These are phyloP conservation scores for Acleris literana DNA, from an alignment of 2,888 invertebrate species.

Conservation along the genomic window DNA sequence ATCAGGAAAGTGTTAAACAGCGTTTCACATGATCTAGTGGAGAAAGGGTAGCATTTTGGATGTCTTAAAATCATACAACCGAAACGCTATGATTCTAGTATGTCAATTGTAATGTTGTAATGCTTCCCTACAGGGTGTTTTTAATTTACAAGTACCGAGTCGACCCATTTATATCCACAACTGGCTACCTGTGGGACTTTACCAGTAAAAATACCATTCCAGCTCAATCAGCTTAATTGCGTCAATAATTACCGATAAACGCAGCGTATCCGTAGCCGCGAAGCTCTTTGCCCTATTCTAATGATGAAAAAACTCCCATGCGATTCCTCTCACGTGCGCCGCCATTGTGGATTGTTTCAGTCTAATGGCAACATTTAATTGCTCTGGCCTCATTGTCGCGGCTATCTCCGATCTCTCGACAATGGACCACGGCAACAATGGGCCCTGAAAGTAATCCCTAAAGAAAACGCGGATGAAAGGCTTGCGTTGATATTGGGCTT, in stretches of 20 bases:
- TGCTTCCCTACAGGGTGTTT: no score
- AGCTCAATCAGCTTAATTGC: constrained; percentile 43
- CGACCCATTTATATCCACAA: no score
- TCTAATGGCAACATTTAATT: constrained; percentile 71
- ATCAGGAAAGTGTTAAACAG: no score
- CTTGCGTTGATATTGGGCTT: constrained; percentile 38
- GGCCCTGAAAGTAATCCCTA: constrained; percentile 46
- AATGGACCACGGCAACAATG: constrained; percentile 51
- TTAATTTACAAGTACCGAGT: no score
- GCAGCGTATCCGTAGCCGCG: constrained; percentile 48
- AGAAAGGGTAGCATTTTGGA: no score
- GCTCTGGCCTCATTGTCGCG: constrained; percentile 70
- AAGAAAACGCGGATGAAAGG: constrained; percentile 41
- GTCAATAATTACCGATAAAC: constrained; percentile 48
- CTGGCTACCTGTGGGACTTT: no score
- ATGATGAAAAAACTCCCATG: constrained; percentile 69
- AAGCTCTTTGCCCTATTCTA: constrained; percentile 49
- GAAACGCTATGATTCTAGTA: no score
- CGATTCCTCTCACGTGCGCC: constrained; percentile 72
- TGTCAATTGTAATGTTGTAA: no score
- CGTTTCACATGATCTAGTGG: no score
- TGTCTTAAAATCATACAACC: no score
- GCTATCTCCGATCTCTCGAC: constrained; percentile 70
- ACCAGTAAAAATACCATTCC: constrained; percentile 29
- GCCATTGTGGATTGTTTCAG: constrained; percentile 72